Base-by-base conservation (phyloP, 2,888 invertebrate species). In the Lutraria lutraria region DNA sequence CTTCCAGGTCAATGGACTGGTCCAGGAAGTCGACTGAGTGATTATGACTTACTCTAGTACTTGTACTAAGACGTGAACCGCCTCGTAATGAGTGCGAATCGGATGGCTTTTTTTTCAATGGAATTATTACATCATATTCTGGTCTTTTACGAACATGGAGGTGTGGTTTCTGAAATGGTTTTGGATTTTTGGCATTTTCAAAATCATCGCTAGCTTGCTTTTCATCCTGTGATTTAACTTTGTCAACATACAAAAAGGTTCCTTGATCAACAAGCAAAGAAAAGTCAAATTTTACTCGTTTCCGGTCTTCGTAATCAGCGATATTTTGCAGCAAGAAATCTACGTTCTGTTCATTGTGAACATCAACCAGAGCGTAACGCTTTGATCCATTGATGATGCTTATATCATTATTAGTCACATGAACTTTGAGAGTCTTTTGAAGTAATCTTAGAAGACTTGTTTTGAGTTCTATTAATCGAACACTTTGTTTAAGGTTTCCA, bases 291-390 rank as follows among this genome's bases (percentile, higher is more conserved):
- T 89, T 83, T 0, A 93, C 72, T 13, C 91, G 88, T 53, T 86
- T 82, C n/a, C 93, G 81, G 52, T 92, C 92, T 53, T 90, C 92
- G 79, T 83, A 88, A n/a, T 90, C 85, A 8, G 80, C 76, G 6
- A 94, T 63, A 29, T 85, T 87, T 80, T 93, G 89, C 13, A 93
- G 86, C 15, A 92, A 85, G 84, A 83, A 92, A 34, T 92, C 89
- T 4, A 93, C 91, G 54, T 92, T 90, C 21, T 92, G 89, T 29
- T 92, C 93, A 81, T 92, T 86, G 34, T 92, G 93, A 29, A 93
- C 91, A 87, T 94, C 90, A 21, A 94, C 90, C 34, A 93, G 91
- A 0, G 93, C 94, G 85, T 92, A 93, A 15, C 91, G 85, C 60
- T 92, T 92, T 43, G 85, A 72, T 52, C 92, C 90, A 81, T 90